Evolutionary conservation across 1,140 invertebrate species (phyloP), one percentile per base, ranked within the genome.

Genomic region (Brachionus paranguensis): DNA sequence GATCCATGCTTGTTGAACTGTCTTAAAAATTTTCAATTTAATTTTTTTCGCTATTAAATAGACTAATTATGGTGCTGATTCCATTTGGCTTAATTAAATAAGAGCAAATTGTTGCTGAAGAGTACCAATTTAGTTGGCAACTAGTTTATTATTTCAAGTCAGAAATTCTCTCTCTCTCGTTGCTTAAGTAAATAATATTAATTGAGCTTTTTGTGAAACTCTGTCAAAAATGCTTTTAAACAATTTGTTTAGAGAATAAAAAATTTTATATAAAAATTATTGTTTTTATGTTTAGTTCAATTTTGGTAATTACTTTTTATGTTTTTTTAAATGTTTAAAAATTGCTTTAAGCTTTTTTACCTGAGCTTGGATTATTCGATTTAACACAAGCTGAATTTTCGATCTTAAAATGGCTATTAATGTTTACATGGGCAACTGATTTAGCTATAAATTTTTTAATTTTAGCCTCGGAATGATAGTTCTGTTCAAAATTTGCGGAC

Each of bases 61-160:
- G 65, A 68, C 29, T 68, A 33, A 43, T 72, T 72, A 43, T 20
- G 17, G 2, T 72, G 33, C 24, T 72, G 41, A 43, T 72, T 72
- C 68, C 68, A 43, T 72, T 72, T 41, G 41, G 68, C 37, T 72
- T 72, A 45, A 72, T 72, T 72, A 72, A 72, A 72, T 43, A 68
- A 68, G 27, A 68, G 24, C 27, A 68, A 41, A 33, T 68, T 68
- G 14, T 33, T 33, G 33, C 33, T 37, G 12, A 68, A 33, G 33
- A 68, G 33, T 14, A 33, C 33, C 65, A 33, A 68, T 68, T 29
- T 68, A 68, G 65, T 68, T 43, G 17, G 17, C 33, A 43, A 72
- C 17, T 43, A 72, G 37, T 43, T 72, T 72, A 20, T 72, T 43
- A 20, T 72, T 43, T 43, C 3, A 43, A 20, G 10, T 11, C 17